Percentiles rank a stretch among this genome's conserved stretches.
phyloP scores from a whole-genome alignment of 1,140 invertebrate species.

The Drosophila sechellia region DNA sequence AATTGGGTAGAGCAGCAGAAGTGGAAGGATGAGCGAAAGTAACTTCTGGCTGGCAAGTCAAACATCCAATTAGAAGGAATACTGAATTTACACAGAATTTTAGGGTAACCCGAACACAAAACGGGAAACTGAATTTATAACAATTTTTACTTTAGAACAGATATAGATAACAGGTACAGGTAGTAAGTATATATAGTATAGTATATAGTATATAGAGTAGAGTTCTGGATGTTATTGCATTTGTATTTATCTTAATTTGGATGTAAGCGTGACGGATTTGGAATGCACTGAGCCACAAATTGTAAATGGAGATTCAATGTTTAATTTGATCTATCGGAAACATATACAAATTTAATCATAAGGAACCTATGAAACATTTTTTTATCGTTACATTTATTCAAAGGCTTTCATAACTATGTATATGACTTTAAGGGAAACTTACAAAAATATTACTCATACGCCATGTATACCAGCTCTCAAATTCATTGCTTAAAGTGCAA shows the following conservation, averaged over 20 bases:
- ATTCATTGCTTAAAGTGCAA: too few species aligned
- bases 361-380: not conserved
- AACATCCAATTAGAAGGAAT: slow-evolving; percentile 78
- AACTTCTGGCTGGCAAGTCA: slow-evolving; percentile 77
- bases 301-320: not conserved
- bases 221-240: slow-evolving; percentile 67
- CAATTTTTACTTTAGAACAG: slow-evolving; percentile 43
- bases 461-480: not conserved
- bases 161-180: slow-evolving; percentile 35
- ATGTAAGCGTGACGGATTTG: slow-evolving; percentile 56
- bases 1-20: slow-evolving; percentile 41
- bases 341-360: not conserved
- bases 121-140: slow-evolving; percentile 53
- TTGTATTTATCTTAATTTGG: slow-evolving; percentile 49
- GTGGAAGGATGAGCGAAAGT: slow-evolving; percentile 46
- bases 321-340: not conserved
- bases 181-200: slow-evolving; percentile 42
- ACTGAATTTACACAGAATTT: slow-evolving; percentile 74
- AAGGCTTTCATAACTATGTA: not conserved
- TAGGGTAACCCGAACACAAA: slow-evolving; percentile 33
- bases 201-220: slow-evolving; percentile 63
- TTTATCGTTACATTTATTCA: not conserved
- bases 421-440: not conserved
- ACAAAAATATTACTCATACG: slow-evolving; percentile 26
- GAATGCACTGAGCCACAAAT: slow-evolving; percentile 9